Base-by-base conservation (phyloP, 2,113 vertebrate species). In the Cryptomyrus ogoouensis region DNA sequence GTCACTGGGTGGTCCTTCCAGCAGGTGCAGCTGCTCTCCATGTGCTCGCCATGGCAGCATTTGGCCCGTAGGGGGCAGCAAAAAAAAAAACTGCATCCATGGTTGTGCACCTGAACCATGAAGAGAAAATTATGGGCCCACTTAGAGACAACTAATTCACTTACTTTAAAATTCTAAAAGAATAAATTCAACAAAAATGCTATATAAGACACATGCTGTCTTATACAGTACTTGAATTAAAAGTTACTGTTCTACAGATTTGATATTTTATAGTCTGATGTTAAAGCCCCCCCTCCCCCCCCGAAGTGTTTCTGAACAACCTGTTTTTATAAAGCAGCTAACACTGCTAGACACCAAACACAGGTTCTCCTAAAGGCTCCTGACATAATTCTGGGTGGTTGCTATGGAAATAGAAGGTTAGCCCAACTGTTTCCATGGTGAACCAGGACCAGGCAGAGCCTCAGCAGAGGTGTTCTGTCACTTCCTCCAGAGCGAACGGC, bases 371-470 rank as follows among this genome's bases (percentile, higher is more conserved):
- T 84, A 46, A 24, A 47, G 83, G 17, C 83, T n/a, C 10, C 83
- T 84, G 44, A 84, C 83, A 44, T 84, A n/a, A 84, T 92, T 88
- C 87, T 89, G 88, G 27, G 53, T n/a, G 90, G 91, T 95, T 94
- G 91, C 88, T 93, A 89, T 91, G 88, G 94, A 66, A 93, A 95
- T 17, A 66, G 90, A 93, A 95, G 77, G 94, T 93, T 92, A 90
- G 91, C 91, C 91, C 92, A 90, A 31, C 19, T 21, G 39, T 95
- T 94, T 66, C 93, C 92, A 89, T 94, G 86, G 94, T 83, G 91
- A 87, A 46, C 53, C 42, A 56, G 90, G 94, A 91, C 91, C 87
- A 53, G 66, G 88, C 86, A 91, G 87, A 91, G 6, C 13, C 42
- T n/a, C 12, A 39, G 19, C 19, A 9, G 44, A 84, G 9, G 24